These are phyloP conservation scores for Microplitis mediator DNA, from an alignment of 1,140 invertebrate species.

Conservation along the genomic window DNA sequence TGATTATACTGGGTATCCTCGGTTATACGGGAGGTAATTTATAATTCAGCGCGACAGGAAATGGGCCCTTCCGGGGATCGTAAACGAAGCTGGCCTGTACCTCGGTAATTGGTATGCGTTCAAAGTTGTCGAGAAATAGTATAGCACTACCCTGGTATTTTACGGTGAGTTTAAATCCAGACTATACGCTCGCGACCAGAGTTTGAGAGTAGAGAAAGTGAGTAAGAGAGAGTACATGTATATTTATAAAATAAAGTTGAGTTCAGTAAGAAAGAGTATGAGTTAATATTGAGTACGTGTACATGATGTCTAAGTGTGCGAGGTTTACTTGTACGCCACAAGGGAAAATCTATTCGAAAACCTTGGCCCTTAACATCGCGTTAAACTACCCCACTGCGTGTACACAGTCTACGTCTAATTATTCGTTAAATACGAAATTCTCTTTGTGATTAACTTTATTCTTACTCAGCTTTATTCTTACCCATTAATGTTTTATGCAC, in stretches of 20 bases:
- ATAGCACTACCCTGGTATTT: not conserved
- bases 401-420: constrained; percentile 32
- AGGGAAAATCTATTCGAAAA: constrained; percentile 24
- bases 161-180: too few species aligned
- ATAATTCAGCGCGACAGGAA: constrained; percentile 18
- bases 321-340: not conserved
- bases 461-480: not conserved
- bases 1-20: not conserved
- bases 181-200: too few species aligned
- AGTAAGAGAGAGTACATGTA: not conserved
- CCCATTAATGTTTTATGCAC: not conserved
- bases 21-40: constrained; percentile 10
- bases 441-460: constrained; percentile 18
- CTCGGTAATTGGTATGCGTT: constrained; percentile 26
- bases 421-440: constrained; percentile 33
- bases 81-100: constrained; percentile 14
- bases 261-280: not conserved
- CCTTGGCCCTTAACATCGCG: constrained; percentile 5
- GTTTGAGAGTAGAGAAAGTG: not conserved
- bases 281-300: too few species aligned
- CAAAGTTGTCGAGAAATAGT: constrained; percentile 24
- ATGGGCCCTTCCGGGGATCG: constrained; percentile 24
- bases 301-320: not conserved
- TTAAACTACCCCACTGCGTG: not conserved
- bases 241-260: not conserved